Evolutionary conservation across 2,888 invertebrate species (phyloP).

Genomic region (Chrysomela aeneicollis): DNA sequence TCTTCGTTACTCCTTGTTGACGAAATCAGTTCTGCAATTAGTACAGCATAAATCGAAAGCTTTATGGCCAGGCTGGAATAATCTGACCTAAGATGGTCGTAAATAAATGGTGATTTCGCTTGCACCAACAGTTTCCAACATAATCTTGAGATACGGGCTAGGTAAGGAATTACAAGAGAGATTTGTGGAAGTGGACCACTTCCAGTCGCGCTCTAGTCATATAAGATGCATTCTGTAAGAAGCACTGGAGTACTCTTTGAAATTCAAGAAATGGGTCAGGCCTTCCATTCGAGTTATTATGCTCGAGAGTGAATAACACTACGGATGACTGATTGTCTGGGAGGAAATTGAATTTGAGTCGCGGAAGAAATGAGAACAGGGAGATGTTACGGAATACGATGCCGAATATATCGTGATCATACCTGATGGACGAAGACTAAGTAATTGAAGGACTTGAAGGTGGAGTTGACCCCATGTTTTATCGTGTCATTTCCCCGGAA

Average conservation of each 20-base stretch:
- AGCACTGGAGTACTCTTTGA: neutral
- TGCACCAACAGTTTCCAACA: slow-evolving; percentile 28
- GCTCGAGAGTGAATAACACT: too few relatives aligned
- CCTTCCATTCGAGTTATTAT: neutral
- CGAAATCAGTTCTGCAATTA: neutral
- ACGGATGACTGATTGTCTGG: too few relatives aligned
- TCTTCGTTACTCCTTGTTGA: slow-evolving; percentile 17
- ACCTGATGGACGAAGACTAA: too few relatives aligned
- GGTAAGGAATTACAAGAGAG: slow-evolving; percentile 31
- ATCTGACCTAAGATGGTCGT: slow-evolving; percentile 26
- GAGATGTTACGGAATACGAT: too few relatives aligned
- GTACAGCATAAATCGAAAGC: slow-evolving; percentile 1
- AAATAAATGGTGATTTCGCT: slow-evolving; percentile 32
- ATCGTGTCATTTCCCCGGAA: too few relatives aligned
- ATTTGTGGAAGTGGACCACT: slow-evolving; percentile 26
- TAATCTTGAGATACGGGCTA: slow-evolving; percentile 31
- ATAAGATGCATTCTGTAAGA: neutral
- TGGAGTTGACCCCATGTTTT: too few relatives aligned
- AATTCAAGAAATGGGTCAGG: neutral
- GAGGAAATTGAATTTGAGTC: too few relatives aligned
- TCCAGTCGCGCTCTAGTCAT: neutral
- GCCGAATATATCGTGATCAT: too few relatives aligned
- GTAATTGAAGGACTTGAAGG: too few relatives aligned
- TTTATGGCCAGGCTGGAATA: slow-evolving; percentile 18
- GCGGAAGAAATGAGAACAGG: too few relatives aligned